Conservation (phyloP, 2,797 vertebrate genomes). For the Hydrophis major region DNA sequence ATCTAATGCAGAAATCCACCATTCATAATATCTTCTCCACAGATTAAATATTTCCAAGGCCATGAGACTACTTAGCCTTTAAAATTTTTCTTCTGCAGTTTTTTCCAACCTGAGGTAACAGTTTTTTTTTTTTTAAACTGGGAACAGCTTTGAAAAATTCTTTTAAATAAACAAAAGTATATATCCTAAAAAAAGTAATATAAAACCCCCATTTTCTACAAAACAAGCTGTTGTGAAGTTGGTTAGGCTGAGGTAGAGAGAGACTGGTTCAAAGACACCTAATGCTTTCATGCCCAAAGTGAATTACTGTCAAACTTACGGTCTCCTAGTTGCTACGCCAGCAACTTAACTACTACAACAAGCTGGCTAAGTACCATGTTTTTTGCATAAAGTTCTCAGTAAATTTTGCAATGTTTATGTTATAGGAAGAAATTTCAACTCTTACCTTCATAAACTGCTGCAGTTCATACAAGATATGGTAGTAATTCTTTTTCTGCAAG, state of each 20-base stretch:
- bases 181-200: neutral
- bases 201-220: neutral
- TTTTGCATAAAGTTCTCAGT: neutral
- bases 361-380: neutral
- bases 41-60: neutral
- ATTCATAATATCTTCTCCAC: neutral
- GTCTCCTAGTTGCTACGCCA: neutral
- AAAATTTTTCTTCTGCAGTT: neutral
- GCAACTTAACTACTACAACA: neutral
- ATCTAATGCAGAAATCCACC: neutral
- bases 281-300: neutral
- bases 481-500: slow-evolving; percentile 87
- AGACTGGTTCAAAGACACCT: neutral
- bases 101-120: neutral
- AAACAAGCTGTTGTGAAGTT: neutral
- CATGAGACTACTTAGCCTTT: neutral
- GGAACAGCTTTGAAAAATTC: neutral
- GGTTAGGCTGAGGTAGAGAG: neutral
- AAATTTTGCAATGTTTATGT: neutral
- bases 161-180: neutral
- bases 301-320: neutral
- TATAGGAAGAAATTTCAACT: neutral
- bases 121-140: neutral
- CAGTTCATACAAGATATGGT: slow-evolving; percentile 90
- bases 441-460: slow-evolving; percentile 97